A percentile compares a stretch with the other conserved stretches of the same genome.
Conservation (phyloP, 2,797 vertebrate genomes). For the Pteropus rufus region DNA sequence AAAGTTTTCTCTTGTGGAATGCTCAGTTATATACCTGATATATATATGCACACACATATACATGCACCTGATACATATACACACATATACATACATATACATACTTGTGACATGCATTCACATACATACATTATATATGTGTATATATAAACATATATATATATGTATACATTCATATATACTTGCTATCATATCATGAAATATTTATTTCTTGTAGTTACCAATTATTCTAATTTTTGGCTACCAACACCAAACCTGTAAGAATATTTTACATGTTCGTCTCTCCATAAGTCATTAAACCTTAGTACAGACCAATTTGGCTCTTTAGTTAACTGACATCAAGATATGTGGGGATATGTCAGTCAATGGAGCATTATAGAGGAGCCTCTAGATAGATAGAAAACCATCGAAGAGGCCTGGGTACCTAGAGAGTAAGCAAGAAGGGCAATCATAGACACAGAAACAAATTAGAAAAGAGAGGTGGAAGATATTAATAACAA, state of each 20-base stretch:
- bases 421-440: background rate
- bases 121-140: background rate
- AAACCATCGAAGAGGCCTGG: background rate
- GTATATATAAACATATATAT: no score
- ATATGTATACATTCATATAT: background rate
- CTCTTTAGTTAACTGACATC: background rate
- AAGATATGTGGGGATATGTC: background rate
- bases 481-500: background rate
- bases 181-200: background rate
- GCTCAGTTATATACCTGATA: background rate
- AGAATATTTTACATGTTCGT: background rate
- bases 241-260: background rate
- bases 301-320: background rate
- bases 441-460: background rate
- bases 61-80: background rate
- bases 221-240: constrained; percentile 20
- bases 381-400: background rate
- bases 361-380: background rate
- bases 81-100: background rate
- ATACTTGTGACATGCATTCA: background rate
- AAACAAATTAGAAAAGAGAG: background rate
- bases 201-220: background rate
- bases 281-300: background rate
- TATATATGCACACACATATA: background rate
- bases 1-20: background rate